Base-by-base conservation (phyloP, 1,140 invertebrate genomes). In the Calycopis cecrops region DNA sequence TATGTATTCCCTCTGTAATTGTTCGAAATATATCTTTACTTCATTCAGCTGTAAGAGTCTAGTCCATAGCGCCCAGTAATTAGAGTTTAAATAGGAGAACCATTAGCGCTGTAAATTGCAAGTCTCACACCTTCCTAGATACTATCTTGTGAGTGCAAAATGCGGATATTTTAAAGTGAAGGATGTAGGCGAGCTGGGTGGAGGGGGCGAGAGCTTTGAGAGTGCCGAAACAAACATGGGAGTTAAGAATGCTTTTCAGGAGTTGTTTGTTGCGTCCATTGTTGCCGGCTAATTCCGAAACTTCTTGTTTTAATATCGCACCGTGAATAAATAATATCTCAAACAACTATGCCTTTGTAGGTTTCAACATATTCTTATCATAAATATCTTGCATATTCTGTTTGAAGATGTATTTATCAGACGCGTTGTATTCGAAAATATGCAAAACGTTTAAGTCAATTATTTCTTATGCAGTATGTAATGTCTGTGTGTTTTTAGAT, bases 191-290 rank as follows among this genome's bases (percentile, higher is more conserved):
- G 21, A 28, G 21, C 2, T 28, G 21, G 21, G 21, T 28, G 21
- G 21, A 6, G 21, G 21, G 6, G 21, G 21, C 21, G 21, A 33
- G 35, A 40, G 50, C 33, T 63, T 61, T 60, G 58, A 64, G 60
- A 68, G 63, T 54, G 59, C 64, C 63, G 66, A 70, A 71, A 71
- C 70, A 76, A 76, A 76, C 70, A 73, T 50, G 57, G 55, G 60
- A 64, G 62, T 67, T 65, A 60, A 63, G 62, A 69, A 69, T 60
- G 62, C 58, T 63, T 71, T 67, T 61, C 53, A 62, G 52, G 16
- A 53, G 59, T 59, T 62, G 52, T 62, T 51, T 63, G 49, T 52
- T 53, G 56, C 56, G 18, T 60, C 57, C 59, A 57, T 67, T 67
- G 59, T 61, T 67, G 59, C 28, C 40, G 55, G 58, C 35, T 50